Evolutionary conservation across 2,888 invertebrate genomes (phyloP), one percentile per base, ranked within the genome.

Genomic region (Drosophila mimetica): DNA sequence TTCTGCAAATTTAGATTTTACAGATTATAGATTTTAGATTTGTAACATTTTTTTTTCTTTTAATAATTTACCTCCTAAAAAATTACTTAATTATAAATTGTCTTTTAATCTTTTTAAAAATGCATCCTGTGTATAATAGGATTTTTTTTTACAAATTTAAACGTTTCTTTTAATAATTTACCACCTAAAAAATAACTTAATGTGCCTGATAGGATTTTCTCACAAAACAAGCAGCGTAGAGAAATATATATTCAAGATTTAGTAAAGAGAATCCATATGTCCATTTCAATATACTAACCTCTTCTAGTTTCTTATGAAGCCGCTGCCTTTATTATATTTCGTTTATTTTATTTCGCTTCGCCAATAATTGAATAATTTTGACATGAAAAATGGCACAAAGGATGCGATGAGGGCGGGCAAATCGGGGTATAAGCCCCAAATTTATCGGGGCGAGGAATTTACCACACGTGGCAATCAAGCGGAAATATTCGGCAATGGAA

Each of bases 321-420:
- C 41, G 36, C 9, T 16, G 18, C 18, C 41, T 18, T 28, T 48
- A 36, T 30, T 41, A 37, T 34, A 48, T 55, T 67, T 54, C 28
- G 28, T 36, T 65, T 48, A 51, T 58, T 63, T 59, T 64, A 57
- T 58, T 59, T 59, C 57, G 69, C 75, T 58, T 79, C 59, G 54
- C 51, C 54, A 75, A 82, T 75, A 77, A 79, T 82, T 77, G 82
- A 79, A 81, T 76, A 79, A 77, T 79, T 80, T 77, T 63, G 63
- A 64, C 79, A 79, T 75, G 75, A 79, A 75, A 71, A 79, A 74
- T 78, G 73, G 70, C 58, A 50, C 48, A 41, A 55, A 59, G 59
- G 44, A 32, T 32, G 46, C 46, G 44, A 28, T n/a, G 34, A 20
- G 28, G 20, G 1, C 25, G 25, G 22, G 25, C 11, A 22, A 44